phyloP scores from a whole-genome alignment of 2,888 invertebrate species.

The Parnassius mnemosyne region DNA sequence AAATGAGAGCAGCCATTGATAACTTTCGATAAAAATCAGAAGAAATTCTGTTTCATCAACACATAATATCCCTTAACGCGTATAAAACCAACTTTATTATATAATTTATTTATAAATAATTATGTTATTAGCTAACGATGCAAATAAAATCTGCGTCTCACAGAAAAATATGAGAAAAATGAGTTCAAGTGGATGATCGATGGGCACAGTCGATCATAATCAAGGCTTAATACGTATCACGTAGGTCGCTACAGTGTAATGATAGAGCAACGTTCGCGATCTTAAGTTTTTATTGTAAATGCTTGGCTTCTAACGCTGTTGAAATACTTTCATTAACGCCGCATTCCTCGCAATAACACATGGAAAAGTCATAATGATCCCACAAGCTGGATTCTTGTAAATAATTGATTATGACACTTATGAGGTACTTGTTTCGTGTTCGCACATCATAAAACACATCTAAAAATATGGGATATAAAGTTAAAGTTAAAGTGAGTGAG shows the following conservation, averaged over 20 bases:
- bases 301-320: conserved; percentile 11
- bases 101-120: no score
- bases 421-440: conserved; percentile 12
- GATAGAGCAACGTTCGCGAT: conserved; percentile 18
- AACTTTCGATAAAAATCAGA: background rate
- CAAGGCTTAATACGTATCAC: conserved; percentile 7
- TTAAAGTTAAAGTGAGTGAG: no score
- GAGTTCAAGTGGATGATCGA: conserved; percentile 1
- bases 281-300: conserved; percentile 20
- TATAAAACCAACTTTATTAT: background rate
- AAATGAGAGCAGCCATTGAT: no score
- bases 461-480: background rate
- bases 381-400: conserved; percentile 12
- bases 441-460: conserved; percentile 9
- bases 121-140: background rate
- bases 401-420: conserved; percentile 26
- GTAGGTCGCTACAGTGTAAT: conserved; percentile 18
- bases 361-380: conserved; percentile 16
- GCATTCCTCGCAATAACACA: conserved; percentile 19
- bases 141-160: conserved; percentile 3
- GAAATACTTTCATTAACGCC: conserved; percentile 23
- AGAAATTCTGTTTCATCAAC: background rate
- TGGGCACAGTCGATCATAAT: background rate
- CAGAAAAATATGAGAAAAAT: background rate
- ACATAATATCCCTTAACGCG: background rate